Evolutionary conservation across 2,888 invertebrate genomes (phyloP).

Genomic region (Blastobasis lacticolella): DNA sequence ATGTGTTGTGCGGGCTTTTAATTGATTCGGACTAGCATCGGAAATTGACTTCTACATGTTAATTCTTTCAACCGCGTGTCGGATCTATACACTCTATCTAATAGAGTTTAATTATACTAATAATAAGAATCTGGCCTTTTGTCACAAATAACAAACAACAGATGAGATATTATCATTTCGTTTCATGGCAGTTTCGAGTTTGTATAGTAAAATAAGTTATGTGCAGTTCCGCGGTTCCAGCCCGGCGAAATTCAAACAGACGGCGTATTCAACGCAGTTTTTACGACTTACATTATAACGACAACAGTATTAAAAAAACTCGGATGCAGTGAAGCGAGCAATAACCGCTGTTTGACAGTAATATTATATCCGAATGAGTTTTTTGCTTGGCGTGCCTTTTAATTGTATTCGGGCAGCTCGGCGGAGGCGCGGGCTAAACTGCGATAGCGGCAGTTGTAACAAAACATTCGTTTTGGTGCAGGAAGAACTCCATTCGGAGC

Average conservation of each 20-base stretch:
- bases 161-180: no score
- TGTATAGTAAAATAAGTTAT: no score
- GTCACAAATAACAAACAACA: no score
- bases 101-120: no score
- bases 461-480: background rate
- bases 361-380: slow-evolving; percentile 44
- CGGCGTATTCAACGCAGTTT: slow-evolving; percentile 21
- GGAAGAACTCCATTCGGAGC: slow-evolving; percentile 1
- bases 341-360: slow-evolving; percentile 36
- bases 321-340: slow-evolving; percentile 47
- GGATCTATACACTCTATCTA: no score
- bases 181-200: no score
- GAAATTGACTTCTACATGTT: no score
- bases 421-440: background rate
- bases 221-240: no score
- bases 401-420: slow-evolving; percentile 27
- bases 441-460: background rate
- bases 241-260: background rate
- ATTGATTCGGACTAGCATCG: no score
- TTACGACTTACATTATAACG: slow-evolving; percentile 33
- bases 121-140: no score
- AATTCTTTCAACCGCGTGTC: no score
- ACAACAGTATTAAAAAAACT: slow-evolving; percentile 42
- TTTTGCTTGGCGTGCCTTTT: slow-evolving; percentile 45
- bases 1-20: no score